phyloP scores from a whole-genome alignment of 2,797 vertebrate genomes.

The Neosalanx taihuensis region DNA sequence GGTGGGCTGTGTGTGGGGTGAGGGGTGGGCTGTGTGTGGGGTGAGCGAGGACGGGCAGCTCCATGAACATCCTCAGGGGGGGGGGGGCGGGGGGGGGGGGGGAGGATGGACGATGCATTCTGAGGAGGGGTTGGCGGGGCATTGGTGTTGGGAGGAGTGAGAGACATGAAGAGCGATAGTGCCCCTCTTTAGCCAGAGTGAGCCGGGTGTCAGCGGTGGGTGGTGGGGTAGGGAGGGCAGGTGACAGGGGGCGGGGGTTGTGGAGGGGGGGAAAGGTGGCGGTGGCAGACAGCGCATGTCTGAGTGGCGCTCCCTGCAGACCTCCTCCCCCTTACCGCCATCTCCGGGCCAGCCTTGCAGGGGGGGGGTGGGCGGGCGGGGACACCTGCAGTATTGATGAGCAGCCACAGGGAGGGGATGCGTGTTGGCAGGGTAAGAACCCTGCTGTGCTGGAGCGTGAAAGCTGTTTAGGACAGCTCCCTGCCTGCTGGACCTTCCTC shows the following conservation, averaged over 20 bases:
- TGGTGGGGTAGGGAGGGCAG: background rate
- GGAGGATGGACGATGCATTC: background rate
- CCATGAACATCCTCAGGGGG: no score
- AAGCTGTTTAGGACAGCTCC: slow-evolving; percentile 38
- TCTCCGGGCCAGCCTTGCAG: background rate
- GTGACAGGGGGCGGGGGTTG: background rate
- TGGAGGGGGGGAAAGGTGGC: no score
- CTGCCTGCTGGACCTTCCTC: slow-evolving; percentile 21
- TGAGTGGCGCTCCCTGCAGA: background rate
- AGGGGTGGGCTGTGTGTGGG: no score
- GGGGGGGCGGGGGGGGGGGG: no score
- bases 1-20: no score
- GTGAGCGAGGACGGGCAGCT: no score
- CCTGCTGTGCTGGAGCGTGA: slow-evolving; percentile 42
- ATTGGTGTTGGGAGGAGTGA: background rate
- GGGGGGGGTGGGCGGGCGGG: no score
- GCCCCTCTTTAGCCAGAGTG: background rate
- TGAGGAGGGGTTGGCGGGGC: background rate
- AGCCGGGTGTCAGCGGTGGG: background rate
- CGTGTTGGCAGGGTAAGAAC: slow-evolving; percentile 61
- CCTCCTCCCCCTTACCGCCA: background rate
- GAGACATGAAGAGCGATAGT: background rate
- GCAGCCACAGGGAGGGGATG: slow-evolving; percentile 48
- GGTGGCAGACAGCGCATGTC: background rate
- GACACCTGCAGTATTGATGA: slow-evolving; percentile 48